A percentile compares a stretch with the other conserved stretches of the same genome.
Evolutionary conservation across 2,113 vertebrate species (phyloP).

Genomic region (Ophiodon elongatus): DNA sequence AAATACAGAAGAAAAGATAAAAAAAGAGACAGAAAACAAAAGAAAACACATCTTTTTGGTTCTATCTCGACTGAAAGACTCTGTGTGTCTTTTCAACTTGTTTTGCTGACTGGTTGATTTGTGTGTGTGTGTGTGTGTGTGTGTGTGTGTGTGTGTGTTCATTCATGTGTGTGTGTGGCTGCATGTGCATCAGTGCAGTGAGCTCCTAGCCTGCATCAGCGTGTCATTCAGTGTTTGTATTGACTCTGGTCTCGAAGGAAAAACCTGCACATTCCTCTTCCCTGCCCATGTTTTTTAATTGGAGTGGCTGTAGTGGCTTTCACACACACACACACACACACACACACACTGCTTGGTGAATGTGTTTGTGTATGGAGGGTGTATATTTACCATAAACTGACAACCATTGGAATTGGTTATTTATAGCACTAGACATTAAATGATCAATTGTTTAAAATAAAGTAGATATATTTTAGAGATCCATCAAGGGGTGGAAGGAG

Average conservation of each 20-base stretch:
- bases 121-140: constrained; percentile 26
- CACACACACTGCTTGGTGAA: not conserved
- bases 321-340: constrained; percentile 20
- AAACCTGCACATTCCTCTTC: constrained; percentile 74
- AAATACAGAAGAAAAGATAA: constrained; percentile 41
- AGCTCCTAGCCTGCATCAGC: constrained; percentile 66
- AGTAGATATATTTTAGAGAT: not conserved
- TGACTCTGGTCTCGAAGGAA: constrained; percentile 77
- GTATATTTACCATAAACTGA: not conserved
- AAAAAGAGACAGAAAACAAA: constrained; percentile 3
- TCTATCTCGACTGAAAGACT: constrained; percentile 36
- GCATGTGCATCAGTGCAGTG: constrained; percentile 50
- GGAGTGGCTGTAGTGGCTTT: constrained; percentile 50
- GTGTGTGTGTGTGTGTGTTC: constrained; percentile 22
- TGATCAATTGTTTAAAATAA: not conserved
- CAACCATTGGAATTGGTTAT: constrained; percentile 37
- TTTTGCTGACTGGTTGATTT: constrained; percentile 55
- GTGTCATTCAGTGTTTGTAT: constrained; percentile 78
- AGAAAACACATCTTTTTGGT: constrained; percentile 23
- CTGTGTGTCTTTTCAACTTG: constrained; percentile 44
- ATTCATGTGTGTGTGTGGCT: constrained; percentile 18
- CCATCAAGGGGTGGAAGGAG: not conserved
- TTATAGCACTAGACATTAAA: constrained; percentile 21
- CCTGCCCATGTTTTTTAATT: constrained; percentile 85
- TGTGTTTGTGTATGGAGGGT: not conserved